A percentile compares a stretch with the other conserved stretches of the same genome.
Evolutionary conservation across 2,113 vertebrate species (phyloP).

Genomic region (Heliornis fulica): DNA sequence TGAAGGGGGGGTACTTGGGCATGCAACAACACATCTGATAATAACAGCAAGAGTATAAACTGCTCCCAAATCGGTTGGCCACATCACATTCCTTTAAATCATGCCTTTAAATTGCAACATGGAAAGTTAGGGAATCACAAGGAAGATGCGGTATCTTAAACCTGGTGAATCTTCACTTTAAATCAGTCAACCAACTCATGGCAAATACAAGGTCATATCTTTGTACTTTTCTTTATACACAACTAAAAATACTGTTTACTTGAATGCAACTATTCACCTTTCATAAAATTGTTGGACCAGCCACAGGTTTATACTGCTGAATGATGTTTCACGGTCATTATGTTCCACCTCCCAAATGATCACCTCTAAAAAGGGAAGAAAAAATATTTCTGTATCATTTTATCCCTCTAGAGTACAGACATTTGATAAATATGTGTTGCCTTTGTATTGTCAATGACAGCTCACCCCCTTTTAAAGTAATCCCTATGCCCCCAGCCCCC

Average conservation of each 20-base stretch:
- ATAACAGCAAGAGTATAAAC: not conserved
- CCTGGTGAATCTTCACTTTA: not conserved
- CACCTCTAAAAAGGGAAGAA: not conserved
- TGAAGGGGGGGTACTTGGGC: not conserved
- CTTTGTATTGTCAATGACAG: not conserved
- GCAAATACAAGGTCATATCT: not conserved
- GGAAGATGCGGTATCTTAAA: not conserved
- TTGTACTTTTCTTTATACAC: not conserved
- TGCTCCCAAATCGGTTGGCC: not conserved
- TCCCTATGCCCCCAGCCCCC: not conserved
- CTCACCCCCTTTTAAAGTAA: slow-evolving; percentile 18
- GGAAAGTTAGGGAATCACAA: not conserved
- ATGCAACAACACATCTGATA: accelerated
- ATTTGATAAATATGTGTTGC: slow-evolving; percentile 10
- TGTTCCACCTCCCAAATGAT: not conserved
- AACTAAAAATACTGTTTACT: not conserved
- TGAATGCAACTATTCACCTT: not conserved
- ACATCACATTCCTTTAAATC: not conserved
- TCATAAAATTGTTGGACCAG: not conserved
- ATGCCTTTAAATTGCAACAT: not conserved
- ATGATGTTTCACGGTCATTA: not conserved
- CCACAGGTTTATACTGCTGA: not conserved
- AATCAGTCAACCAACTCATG: not conserved
- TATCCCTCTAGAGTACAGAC: not conserved
- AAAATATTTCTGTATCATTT: not conserved